Evolutionary conservation across 2,888 invertebrate genomes (phyloP).

Genomic region (Mesodorylaimus sp.): DNA sequence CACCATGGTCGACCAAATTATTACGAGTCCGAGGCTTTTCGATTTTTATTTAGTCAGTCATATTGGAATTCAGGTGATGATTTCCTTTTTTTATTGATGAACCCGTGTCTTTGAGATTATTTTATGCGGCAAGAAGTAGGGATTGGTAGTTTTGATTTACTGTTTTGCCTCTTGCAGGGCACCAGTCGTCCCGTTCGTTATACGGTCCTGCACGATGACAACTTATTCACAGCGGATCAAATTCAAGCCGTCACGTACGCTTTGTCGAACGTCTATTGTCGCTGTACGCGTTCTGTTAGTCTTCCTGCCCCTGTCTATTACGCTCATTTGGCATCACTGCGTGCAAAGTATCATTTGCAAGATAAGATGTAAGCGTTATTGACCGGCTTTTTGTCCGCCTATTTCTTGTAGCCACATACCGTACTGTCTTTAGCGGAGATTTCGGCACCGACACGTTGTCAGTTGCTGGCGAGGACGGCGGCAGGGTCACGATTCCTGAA

Average conservation of each 20-base stretch:
- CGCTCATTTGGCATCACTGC: slow-evolving; percentile 8
- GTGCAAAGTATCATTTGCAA: background rate
- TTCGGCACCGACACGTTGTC: background rate
- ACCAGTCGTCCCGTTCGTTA: slow-evolving; percentile 22
- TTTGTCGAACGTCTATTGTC: slow-evolving; percentile 17
- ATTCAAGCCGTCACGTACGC: slow-evolving; percentile 18
- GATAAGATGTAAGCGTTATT: background rate
- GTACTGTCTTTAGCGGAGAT: background rate
- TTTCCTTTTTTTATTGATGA: no score
- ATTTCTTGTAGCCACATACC: background rate
- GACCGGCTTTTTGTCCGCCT: background rate
- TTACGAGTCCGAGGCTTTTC: slow-evolving; percentile 15
- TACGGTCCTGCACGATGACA: slow-evolving; percentile 20
- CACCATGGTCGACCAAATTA: slow-evolving; percentile 18
- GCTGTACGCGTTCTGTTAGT: slow-evolving; percentile 18
- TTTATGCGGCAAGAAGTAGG: no score
- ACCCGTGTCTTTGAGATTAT: no score
- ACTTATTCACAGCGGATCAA: slow-evolving; percentile 15
- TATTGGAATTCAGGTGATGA: slow-evolving; percentile 16
- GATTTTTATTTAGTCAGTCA: slow-evolving; percentile 23
- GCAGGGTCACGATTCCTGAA: background rate
- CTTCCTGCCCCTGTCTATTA: slow-evolving; percentile 16
- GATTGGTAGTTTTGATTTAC: no score
- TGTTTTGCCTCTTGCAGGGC: slow-evolving; percentile 21
- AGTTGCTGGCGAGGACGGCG: background rate